Evolutionary conservation across 2,888 invertebrate species (phyloP).

Genomic region (Orthosia gracilis): DNA sequence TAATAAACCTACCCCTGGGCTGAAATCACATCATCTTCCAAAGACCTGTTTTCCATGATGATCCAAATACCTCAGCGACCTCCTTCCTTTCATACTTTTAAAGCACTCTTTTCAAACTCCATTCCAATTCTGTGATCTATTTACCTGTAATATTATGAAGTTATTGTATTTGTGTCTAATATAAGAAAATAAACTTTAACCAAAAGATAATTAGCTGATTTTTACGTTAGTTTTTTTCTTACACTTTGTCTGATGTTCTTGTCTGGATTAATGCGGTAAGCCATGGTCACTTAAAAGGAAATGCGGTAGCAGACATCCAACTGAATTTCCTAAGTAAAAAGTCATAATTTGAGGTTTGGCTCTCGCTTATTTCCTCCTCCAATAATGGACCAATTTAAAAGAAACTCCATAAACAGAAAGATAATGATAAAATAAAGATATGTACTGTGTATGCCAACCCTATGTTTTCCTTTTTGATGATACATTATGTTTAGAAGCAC

Average conservation of each 20-base stretch:
- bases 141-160: constrained; percentile 60
- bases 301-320: too few relatives aligned
- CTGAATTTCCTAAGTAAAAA: too few relatives aligned
- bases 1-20: constrained; percentile 30
- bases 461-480: too few relatives aligned
- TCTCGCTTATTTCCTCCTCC: too few relatives aligned
- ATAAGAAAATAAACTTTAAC: constrained; percentile 30
- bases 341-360: too few relatives aligned
- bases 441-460: too few relatives aligned
- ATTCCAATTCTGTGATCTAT: constrained; percentile 78
- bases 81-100: constrained; percentile 51
- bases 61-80: constrained; percentile 69
- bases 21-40: constrained; percentile 56
- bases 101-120: constrained; percentile 57
- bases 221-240: constrained; percentile 20
- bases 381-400: too few relatives aligned
- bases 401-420: too few relatives aligned
- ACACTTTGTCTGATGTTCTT: constrained; percentile 3
- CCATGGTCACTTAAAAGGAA: too few relatives aligned
- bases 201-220: constrained; percentile 44
- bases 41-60: constrained; percentile 67
- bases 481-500: too few relatives aligned
- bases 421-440: too few relatives aligned
- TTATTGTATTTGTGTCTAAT: constrained; percentile 49
- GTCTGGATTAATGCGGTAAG: neutral